Evolutionary conservation across 2,113 vertebrate genomes (phyloP), one percentile per base, ranked within the genome.

Genomic region (Stigmatopora nigra): DNA sequence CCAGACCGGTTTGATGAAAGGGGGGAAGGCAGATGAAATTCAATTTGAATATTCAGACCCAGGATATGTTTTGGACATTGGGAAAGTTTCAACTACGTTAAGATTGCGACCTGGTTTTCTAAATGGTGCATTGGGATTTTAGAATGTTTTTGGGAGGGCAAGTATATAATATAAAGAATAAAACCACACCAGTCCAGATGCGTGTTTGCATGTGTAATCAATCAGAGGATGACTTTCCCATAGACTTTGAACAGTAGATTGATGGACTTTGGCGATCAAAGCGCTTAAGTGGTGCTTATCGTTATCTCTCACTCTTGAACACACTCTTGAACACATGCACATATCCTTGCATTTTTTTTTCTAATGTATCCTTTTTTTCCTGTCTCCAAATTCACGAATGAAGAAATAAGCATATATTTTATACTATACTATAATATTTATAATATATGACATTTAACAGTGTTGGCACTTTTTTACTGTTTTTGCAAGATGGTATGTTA

Each of bases 281-380:
- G 83, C 79, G 80, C 75, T 71, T 84, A 88, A 87, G 87, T 88
- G 75, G 79, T 85, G 82, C 82, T 86, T 82, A 86, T 84, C 78
- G 36, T 85, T 86, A 87, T 80, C 76, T 77, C 59, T 64, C 63
- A 36, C 65, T 12, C 44, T 19, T 64, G 41, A 25, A n/a, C 14
- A 15, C 46, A 22, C 48, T 48, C 52, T 46, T 63, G n/a, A 61
- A 63, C 35, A 36, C 52, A 46, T 59, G 14, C 61, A 46, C 36
- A 4, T 44, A 35, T 72, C 48, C 48, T 70, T 69, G 69, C 65
- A 45, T 67, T 64, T 35, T 61, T 36, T 38, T 12, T 55, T 19
- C 46, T 41, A 10, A 41, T 41, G 38, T 41, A 41, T 41, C 5
- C 38, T 41, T 3, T 41, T 10, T 41, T 41, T 1, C 9, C 9